A percentile compares a stretch with the other conserved stretches of the same genome.
These are phyloP conservation scores for Poeciliopsis presidionis DNA, from an alignment of 2,797 vertebrate genomes.

Conservation along the genomic window DNA sequence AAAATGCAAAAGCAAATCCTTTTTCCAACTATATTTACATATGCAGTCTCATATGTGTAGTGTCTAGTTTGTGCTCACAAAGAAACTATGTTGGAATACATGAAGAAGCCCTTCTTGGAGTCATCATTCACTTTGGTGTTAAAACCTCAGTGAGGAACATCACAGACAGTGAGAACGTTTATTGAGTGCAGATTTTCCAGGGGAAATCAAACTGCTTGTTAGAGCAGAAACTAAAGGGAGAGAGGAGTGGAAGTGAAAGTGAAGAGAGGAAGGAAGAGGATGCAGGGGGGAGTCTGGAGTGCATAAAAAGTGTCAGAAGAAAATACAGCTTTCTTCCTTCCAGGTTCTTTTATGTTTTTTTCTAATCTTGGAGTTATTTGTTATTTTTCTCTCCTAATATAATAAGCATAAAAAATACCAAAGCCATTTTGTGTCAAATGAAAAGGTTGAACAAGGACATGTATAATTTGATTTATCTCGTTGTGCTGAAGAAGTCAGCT, in stretches of 20 bases:
- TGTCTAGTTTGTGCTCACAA: conserved; percentile 9
- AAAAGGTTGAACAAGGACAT: conserved; percentile 16
- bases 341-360: conserved; percentile 16
- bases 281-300: conserved; percentile 58
- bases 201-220: conserved; percentile 76
- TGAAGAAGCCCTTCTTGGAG: conserved; percentile 6
- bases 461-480: conserved; percentile 27
- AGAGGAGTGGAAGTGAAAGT: conserved; percentile 63
- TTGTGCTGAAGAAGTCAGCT: conserved; percentile 40
- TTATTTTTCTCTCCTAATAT: not conserved
- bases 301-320: conserved; percentile 68
- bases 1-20: not conserved
- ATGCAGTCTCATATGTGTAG: not conserved
- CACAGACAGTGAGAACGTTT: conserved; percentile 62
- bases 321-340: conserved; percentile 56
- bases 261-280: conserved; percentile 63
- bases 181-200: conserved; percentile 76
- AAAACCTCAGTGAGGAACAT: conserved; percentile 57
- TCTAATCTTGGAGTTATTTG: conserved; percentile 24
- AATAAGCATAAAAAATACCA: conserved; percentile 16
- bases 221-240: conserved; percentile 72
- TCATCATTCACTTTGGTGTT: conserved; percentile 42
- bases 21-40: not conserved
- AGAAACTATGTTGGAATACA: conserved; percentile 16
- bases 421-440: conserved; percentile 7